These are phyloP conservation scores for Tolypeutes matacus DNA, from an alignment of 2,797 vertebrate species.

Conservation along the genomic window DNA sequence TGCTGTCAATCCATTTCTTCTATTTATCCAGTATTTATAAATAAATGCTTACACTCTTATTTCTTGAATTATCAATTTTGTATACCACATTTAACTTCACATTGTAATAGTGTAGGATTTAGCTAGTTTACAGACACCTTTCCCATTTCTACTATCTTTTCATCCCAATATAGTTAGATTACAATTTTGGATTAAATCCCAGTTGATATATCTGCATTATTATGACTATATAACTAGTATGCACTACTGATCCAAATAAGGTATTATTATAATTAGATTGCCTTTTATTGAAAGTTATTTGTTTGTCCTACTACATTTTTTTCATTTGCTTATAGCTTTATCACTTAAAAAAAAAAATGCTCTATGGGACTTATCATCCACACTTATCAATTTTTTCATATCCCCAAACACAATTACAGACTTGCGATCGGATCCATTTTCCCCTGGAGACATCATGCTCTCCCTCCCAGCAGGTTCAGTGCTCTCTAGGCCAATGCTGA, in stretches of 20 bases:
- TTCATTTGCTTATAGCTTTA: background rate
- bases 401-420: background rate
- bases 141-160: background rate
- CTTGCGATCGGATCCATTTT: background rate
- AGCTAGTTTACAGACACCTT: background rate
- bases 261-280: background rate
- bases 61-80: background rate
- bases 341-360: background rate
- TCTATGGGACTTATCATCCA: background rate
- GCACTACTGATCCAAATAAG: background rate
- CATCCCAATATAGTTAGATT: background rate
- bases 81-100: background rate
- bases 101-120: background rate
- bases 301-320: background rate
- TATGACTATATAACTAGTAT: background rate
- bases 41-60: background rate
- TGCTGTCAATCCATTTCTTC: background rate
- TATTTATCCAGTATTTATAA: background rate
- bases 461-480: background rate
- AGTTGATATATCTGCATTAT: background rate
- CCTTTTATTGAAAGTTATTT: background rate
- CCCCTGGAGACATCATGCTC: background rate
- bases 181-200: background rate
- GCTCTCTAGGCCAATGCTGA: background rate
- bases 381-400: background rate